Percentiles rank a stretch among this genome's conserved stretches.
These are phyloP conservation scores for Coelopa pilipes DNA, from an alignment of 2,888 invertebrate genomes.

Conservation along the genomic window DNA sequence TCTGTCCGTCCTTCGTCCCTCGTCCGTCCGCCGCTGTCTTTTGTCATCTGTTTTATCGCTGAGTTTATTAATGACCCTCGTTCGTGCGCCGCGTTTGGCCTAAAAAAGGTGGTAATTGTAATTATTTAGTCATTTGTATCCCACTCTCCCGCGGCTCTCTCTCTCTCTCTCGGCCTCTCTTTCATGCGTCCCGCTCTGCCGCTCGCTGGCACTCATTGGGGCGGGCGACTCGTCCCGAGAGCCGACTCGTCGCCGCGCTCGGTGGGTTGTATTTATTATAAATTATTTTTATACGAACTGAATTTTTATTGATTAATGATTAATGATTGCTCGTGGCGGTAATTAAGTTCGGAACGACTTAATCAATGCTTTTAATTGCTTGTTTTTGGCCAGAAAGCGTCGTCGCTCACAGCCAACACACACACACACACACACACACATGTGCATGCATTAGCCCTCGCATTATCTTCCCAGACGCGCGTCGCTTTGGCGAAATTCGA, in stretches of 20 bases:
- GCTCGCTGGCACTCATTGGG: no score
- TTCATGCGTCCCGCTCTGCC: no score
- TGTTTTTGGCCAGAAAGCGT: neutral
- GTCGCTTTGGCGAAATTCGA: no score
- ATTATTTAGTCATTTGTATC: conserved; percentile 60
- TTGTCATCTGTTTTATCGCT: conserved; percentile 42
- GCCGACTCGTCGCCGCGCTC: neutral
- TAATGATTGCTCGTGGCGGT: conserved; percentile 41
- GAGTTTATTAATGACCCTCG: conserved; percentile 48
- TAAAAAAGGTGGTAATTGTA: conserved; percentile 49
- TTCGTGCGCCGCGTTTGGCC: conserved; percentile 33
- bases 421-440: no score
- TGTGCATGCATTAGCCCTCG: no score
- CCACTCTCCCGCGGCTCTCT: conserved; percentile 41
- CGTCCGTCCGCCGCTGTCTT: conserved; percentile 19
- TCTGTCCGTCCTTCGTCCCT: no score
- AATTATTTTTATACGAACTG: conserved; percentile 1
- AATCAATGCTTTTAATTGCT: conserved; percentile 33
- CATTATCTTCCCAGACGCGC: no score
- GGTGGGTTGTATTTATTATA: neutral
- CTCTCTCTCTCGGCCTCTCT: no score
- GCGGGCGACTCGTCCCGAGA: neutral
- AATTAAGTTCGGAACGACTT: conserved; percentile 37
- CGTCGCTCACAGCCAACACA: no score
- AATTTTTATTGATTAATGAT: conserved; percentile 41